Percentiles rank a stretch among this genome's conserved stretches.
These are phyloP conservation scores for Zaprionus bogoriensis DNA, from an alignment of 2,888 invertebrate genomes.

Conservation along the genomic window DNA sequence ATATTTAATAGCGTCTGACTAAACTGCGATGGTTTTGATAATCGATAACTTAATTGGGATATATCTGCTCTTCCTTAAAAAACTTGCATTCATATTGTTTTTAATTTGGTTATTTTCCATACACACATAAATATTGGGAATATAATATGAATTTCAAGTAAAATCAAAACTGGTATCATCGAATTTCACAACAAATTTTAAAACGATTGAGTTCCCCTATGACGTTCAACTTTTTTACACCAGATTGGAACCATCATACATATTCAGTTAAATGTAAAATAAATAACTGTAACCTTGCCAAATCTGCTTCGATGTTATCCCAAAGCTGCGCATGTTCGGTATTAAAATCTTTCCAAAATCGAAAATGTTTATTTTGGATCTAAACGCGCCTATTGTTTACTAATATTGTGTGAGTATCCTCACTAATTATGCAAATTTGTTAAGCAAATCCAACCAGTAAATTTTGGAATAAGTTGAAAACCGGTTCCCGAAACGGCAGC, in stretches of 20 bases:
- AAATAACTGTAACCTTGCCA: conserved; percentile 8
- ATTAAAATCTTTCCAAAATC: conserved; percentile 17
- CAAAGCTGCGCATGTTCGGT: conserved; percentile 29
- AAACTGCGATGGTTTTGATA: neutral
- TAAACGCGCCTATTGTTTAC: conserved; percentile 32
- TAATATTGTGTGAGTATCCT: conserved; percentile 11
- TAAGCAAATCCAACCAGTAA: conserved; percentile 32
- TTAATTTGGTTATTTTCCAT: neutral
- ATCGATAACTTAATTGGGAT: neutral
- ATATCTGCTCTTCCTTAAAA: neutral
- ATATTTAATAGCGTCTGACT: neutral
- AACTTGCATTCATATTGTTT: neutral
- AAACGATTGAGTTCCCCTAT: neutral
- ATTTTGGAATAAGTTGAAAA: conserved; percentile 18
- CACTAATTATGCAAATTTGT: conserved; percentile 50
- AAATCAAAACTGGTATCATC: neutral
- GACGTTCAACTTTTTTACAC: neutral
- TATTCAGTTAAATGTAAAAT: conserved; percentile 1
- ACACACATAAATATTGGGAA: neutral
- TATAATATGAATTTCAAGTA: neutral
- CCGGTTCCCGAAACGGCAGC: conserved; percentile 20
- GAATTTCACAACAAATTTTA: neutral
- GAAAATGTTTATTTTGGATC: conserved; percentile 31
- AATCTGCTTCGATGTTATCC: neutral
- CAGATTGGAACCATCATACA: neutral